These are phyloP conservation scores for Caretta caretta DNA, from an alignment of 2,113 vertebrate species.

Conservation along the genomic window DNA sequence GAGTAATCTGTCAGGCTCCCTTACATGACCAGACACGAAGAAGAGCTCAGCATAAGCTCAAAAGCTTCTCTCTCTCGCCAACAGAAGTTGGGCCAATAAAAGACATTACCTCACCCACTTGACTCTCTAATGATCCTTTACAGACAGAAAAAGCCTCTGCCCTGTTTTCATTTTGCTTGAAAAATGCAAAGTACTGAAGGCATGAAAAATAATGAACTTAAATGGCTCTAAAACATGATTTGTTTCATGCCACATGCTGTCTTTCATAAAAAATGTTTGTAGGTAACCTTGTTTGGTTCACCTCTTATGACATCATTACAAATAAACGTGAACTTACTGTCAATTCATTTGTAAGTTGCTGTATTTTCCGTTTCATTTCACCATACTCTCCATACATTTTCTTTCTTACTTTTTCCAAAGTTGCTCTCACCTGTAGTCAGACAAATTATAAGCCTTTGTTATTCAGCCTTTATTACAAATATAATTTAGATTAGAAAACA, in stretches of 20 bases:
- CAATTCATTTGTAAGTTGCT: slow-evolving; percentile 90
- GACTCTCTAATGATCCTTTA: neutral
- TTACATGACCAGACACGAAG: neutral
- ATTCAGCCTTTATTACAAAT: neutral
- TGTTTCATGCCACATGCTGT: neutral
- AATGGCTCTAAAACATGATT: neutral
- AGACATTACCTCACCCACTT: neutral
- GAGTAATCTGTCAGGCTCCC: neutral
- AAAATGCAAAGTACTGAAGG: neutral
- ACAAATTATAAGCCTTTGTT: slow-evolving; percentile 15
- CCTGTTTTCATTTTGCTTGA: neutral
- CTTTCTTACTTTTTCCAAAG: slow-evolving; percentile 96
- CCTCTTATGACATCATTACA: neutral
- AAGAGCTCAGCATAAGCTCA: neutral
- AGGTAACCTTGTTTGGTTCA: neutral
- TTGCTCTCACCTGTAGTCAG: slow-evolving; percentile 90
- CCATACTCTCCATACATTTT: slow-evolving; percentile 95
- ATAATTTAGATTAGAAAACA: neutral
- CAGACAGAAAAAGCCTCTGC: neutral
- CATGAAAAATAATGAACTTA: neutral
- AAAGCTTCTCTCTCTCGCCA: neutral
- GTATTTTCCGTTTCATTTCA: slow-evolving; percentile 94
- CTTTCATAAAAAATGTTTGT: neutral
- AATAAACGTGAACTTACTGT: slow-evolving; percentile 78
- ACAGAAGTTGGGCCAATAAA: neutral